Conservation (phyloP, 2,113 vertebrate species). For the Mellivora capensis region DNA sequence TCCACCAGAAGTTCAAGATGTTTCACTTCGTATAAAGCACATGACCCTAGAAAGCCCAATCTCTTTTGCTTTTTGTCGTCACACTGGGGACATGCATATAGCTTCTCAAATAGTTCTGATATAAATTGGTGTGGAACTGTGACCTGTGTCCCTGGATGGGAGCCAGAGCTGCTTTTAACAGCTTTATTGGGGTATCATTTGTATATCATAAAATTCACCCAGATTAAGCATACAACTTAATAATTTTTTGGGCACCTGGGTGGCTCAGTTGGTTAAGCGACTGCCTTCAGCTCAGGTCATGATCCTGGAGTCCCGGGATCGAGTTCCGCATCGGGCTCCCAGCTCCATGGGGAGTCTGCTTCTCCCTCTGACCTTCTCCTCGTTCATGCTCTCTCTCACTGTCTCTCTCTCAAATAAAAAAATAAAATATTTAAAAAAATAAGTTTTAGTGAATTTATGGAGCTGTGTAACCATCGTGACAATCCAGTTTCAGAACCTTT, state of each 20-base stretch:
- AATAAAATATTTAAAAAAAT: background rate
- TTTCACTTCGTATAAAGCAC: background rate
- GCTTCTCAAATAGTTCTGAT: constrained; percentile 3
- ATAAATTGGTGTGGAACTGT: background rate
- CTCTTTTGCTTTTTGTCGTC: background rate
- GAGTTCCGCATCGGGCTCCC: too few species aligned
- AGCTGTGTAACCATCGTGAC: background rate
- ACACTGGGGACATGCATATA: background rate
- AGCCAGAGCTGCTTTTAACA: background rate
- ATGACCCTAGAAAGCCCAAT: background rate
- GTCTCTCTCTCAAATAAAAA: too few species aligned
- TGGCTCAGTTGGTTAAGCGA: too few species aligned
- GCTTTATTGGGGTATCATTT: background rate
- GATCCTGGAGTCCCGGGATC: too few species aligned
- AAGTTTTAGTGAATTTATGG: constrained; percentile 7
- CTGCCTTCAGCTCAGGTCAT: too few species aligned
- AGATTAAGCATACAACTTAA: background rate
- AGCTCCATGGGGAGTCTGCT: too few species aligned
- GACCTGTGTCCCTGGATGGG: background rate
- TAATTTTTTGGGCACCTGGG: background rate
- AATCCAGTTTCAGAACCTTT: background rate
- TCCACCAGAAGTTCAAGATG: background rate
- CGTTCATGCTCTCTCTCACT: too few species aligned
- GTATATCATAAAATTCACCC: background rate
- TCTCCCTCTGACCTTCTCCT: too few species aligned